Conservation (phyloP, 2,113 vertebrate genomes). For the Crotalus helleri region DNA sequence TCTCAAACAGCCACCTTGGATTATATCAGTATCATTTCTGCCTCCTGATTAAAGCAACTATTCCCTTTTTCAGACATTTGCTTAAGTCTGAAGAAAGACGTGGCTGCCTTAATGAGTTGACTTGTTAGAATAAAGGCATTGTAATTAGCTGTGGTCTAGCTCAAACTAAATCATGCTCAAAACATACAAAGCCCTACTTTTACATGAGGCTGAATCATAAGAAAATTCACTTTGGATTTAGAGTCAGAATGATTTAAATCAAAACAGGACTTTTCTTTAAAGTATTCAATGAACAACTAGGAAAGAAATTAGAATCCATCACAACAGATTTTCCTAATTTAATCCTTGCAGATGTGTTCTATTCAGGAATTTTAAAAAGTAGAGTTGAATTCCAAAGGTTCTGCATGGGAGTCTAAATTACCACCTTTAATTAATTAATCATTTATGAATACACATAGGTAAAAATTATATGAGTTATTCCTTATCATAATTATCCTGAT, state of each 20-base stretch:
- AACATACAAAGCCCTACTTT: not conserved
- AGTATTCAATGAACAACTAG: not conserved
- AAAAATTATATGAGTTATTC: not conserved
- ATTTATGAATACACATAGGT: not conserved
- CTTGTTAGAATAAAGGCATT: not conserved
- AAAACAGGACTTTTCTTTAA: not conserved
- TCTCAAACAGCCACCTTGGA: not conserved
- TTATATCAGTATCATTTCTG: not conserved
- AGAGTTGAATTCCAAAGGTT: not conserved
- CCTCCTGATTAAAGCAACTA: not conserved
- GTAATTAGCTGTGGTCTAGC: not conserved
- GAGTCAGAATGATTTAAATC: not conserved
- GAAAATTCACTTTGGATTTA: not conserved
- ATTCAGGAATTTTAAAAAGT: not conserved
- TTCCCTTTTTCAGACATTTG: not conserved
- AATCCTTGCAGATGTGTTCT: not conserved
- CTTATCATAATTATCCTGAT: not conserved
- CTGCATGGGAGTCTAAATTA: not conserved
- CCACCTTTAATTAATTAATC: not conserved
- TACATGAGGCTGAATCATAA: not conserved
- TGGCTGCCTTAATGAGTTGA: not conserved
- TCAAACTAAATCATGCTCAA: not conserved
- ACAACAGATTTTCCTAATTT: not conserved
- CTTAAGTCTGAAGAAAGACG: not conserved
- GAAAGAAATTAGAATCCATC: not conserved